A percentile compares a stretch with the other conserved stretches of the same genome.
These are phyloP conservation scores for Tiaroga cobitis DNA, from an alignment of 2,797 vertebrate species.

Conservation along the genomic window DNA sequence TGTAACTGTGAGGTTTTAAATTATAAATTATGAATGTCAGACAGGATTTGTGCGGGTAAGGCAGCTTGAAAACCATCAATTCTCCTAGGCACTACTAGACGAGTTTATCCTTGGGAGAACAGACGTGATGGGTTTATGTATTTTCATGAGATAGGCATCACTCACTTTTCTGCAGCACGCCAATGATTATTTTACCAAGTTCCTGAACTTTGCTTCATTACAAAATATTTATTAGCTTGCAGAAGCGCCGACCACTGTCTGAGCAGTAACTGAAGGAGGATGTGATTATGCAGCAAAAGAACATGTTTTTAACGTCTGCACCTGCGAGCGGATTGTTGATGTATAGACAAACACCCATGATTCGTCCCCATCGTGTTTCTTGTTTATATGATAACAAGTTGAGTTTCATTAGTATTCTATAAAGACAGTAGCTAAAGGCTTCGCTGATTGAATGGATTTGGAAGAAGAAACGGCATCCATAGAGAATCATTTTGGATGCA, in stretches of 20 bases:
- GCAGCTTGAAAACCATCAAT: not conserved
- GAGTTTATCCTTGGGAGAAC: slow-evolving; percentile 21
- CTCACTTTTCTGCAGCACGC: not conserved
- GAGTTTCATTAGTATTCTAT: slow-evolving; percentile 66
- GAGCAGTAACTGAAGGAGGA: not conserved
- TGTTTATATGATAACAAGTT: slow-evolving; percentile 76
- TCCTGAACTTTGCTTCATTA: slow-evolving; percentile 20
- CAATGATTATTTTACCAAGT: slow-evolving; percentile 30
- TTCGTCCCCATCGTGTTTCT: slow-evolving; percentile 50
- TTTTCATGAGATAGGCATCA: slow-evolving; percentile 20
- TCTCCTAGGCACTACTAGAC: slow-evolving; percentile 13
- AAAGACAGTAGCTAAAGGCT: slow-evolving; percentile 53
- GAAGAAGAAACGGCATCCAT: slow-evolving; percentile 63
- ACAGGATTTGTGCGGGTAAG: slow-evolving; percentile 5
- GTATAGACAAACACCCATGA: slow-evolving; percentile 60
- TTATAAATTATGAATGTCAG: slow-evolving; percentile 36
- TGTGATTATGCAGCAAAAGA: slow-evolving; percentile 8
- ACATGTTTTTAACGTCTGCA: not conserved
- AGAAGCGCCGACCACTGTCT: not conserved
- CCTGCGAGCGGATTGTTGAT: slow-evolving; percentile 21
- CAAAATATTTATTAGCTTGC: slow-evolving; percentile 34
- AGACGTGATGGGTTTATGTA: slow-evolving; percentile 2
- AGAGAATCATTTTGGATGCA: slow-evolving; percentile 68
- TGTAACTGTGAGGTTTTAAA: slow-evolving; percentile 23
- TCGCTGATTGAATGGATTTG: slow-evolving; percentile 68